Percentiles rank a stretch among this genome's conserved stretches.
Evolutionary conservation across 2,888 invertebrate genomes (phyloP).

Genomic region (Mechanitis messenoides): DNA sequence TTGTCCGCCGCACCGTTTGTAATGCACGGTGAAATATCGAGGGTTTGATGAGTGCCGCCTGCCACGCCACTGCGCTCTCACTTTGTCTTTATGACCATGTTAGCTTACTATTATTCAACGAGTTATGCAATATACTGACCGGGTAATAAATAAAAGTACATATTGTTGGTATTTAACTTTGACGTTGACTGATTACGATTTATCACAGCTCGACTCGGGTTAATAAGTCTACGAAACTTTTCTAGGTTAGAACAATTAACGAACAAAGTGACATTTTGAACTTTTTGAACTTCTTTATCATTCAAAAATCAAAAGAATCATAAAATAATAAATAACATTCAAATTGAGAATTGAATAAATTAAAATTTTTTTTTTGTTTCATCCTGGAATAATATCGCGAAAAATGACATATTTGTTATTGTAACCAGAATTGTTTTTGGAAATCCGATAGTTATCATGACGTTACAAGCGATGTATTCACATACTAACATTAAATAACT

Average conservation of each 20-base stretch:
- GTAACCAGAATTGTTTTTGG: too few relatives aligned
- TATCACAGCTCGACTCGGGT: not conserved
- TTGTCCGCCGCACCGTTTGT: constrained; percentile 58
- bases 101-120: constrained; percentile 23
- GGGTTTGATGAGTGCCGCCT: constrained; percentile 51
- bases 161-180: constrained; percentile 1
- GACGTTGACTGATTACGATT: not conserved
- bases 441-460: not conserved
- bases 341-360: not conserved
- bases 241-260: not conserved
- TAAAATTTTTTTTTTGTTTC: not conserved
- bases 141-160: constrained; percentile 3
- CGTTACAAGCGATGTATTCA: not conserved
- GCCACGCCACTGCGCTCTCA: constrained; percentile 33
- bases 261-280: not conserved
- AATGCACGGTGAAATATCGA: constrained; percentile 66
- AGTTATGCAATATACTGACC: constrained; percentile 19
- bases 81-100: constrained; percentile 48
- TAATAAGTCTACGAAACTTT: not conserved
- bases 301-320: constrained; percentile 1
- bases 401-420: too few relatives aligned
- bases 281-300: not conserved
- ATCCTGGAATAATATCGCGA: too few relatives aligned
- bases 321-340: not conserved
- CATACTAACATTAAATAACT: too few relatives aligned